phyloP scores from a whole-genome alignment of 2,113 vertebrate genomes.

The Morone chrysops region DNA sequence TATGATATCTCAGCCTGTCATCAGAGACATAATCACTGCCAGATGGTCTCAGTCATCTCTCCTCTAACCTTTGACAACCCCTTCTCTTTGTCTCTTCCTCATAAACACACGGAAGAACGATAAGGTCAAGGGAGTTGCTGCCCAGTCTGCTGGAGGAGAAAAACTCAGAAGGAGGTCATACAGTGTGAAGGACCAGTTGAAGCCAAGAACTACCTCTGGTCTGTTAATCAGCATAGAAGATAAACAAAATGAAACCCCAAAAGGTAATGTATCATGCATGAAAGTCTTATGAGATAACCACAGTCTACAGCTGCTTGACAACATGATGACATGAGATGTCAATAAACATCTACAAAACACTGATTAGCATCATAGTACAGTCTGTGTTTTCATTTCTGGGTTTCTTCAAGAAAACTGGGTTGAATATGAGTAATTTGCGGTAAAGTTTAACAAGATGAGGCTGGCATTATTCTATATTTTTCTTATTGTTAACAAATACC shows the following conservation, averaged over 20 bases:
- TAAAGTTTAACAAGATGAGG: background rate
- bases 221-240: constrained; percentile 57
- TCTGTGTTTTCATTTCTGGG: background rate
- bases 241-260: constrained; percentile 51
- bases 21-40: constrained; percentile 73
- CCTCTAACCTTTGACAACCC: constrained; percentile 71
- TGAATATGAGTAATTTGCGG: background rate
- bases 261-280: constrained; percentile 35
- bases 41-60: constrained; percentile 67
- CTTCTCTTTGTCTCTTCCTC: constrained; percentile 31
- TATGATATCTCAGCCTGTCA: constrained; percentile 47
- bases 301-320: constrained; percentile 37
- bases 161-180: constrained; percentile 49
- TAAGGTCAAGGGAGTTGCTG: constrained; percentile 52
- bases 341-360: constrained; percentile 39
- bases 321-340: constrained; percentile 16
- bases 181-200: constrained; percentile 46
- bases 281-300: constrained; percentile 21
- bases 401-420: background rate
- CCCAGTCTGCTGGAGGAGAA: constrained; percentile 29
- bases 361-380: constrained; percentile 14
- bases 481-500: background rate
- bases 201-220: constrained; percentile 52
- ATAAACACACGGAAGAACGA: constrained; percentile 48
- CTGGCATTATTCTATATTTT: background rate